phyloP scores from a whole-genome alignment of 2,888 invertebrate genomes.

The Apeira syringaria region DNA sequence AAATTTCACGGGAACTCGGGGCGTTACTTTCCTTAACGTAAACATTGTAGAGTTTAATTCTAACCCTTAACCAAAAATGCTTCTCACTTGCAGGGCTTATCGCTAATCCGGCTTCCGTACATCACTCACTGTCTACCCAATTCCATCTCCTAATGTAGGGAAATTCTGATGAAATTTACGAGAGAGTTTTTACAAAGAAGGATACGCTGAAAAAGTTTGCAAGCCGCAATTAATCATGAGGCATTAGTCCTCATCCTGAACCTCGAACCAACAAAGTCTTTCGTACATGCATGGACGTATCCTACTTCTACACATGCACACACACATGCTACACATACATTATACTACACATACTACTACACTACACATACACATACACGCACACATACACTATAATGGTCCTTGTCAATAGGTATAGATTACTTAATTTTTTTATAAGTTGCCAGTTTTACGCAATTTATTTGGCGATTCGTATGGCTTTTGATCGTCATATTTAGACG shows the following conservation, averaged over 20 bases:
- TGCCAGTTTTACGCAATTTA: too few relatives aligned
- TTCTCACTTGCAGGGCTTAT: slow-evolving; percentile 6
- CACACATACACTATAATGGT: too few relatives aligned
- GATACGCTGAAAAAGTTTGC: slow-evolving; percentile 34
- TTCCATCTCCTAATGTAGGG: slow-evolving; percentile 30
- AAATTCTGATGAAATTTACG: slow-evolving; percentile 38
- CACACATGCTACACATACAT: too few relatives aligned
- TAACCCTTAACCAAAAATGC: not conserved
- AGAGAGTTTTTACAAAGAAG: slow-evolving; percentile 33
- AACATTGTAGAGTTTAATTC: too few relatives aligned
- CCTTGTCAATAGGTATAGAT: too few relatives aligned
- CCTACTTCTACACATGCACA: not conserved
- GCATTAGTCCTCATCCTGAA: slow-evolving; percentile 41
- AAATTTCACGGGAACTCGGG: too few relatives aligned
- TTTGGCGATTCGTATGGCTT: too few relatives aligned
- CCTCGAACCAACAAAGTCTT: slow-evolving; percentile 27
- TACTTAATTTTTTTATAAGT: too few relatives aligned
- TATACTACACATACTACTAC: too few relatives aligned
- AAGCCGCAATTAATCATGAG: slow-evolving; percentile 44
- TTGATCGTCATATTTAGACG: too few relatives aligned
- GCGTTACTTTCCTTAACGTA: too few relatives aligned
- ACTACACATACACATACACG: too few relatives aligned
- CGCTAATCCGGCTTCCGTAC: slow-evolving; percentile 20
- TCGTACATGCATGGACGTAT: slow-evolving; percentile 1
- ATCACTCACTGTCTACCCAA: slow-evolving; percentile 34